Evolutionary conservation across 2,888 invertebrate species (phyloP).

Genomic region (Smittia sp.): DNA sequence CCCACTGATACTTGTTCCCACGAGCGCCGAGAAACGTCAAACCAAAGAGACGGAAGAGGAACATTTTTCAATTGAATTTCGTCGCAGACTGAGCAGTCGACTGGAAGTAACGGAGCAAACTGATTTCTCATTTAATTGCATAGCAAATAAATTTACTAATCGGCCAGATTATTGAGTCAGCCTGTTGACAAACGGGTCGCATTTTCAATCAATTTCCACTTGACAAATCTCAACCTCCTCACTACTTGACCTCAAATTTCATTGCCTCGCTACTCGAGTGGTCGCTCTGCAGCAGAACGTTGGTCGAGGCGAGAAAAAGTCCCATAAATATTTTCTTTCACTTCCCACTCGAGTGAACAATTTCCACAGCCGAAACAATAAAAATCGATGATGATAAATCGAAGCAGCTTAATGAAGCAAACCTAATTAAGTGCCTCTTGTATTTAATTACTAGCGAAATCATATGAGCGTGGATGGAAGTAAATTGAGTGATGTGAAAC

Average conservation of each 20-base stretch:
- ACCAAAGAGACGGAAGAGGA: conserved; percentile 13
- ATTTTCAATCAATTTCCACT: neutral
- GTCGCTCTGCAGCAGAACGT: too few species aligned
- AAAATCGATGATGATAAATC: neutral
- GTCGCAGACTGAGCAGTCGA: neutral
- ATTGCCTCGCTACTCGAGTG: neutral
- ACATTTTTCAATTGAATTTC: conserved; percentile 24
- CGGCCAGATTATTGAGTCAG: neutral
- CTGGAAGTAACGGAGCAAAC: neutral
- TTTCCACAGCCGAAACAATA: too few species aligned
- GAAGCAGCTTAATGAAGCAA: neutral
- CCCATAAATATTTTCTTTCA: too few species aligned
- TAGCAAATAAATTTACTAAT: neutral
- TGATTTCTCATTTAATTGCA: neutral
- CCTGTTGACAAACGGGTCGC: neutral
- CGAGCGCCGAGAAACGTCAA: neutral
- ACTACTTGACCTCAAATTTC: neutral
- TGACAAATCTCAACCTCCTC: neutral
- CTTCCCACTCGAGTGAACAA: too few species aligned
- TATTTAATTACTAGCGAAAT: neutral
- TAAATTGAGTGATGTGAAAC: neutral
- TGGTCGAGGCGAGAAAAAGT: too few species aligned
- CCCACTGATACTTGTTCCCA: neutral
- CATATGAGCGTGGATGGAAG: neutral
- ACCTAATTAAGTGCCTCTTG: neutral